Conservation (phyloP, 2,797 vertebrate species). For the Pangasius sanitwongsei region DNA sequence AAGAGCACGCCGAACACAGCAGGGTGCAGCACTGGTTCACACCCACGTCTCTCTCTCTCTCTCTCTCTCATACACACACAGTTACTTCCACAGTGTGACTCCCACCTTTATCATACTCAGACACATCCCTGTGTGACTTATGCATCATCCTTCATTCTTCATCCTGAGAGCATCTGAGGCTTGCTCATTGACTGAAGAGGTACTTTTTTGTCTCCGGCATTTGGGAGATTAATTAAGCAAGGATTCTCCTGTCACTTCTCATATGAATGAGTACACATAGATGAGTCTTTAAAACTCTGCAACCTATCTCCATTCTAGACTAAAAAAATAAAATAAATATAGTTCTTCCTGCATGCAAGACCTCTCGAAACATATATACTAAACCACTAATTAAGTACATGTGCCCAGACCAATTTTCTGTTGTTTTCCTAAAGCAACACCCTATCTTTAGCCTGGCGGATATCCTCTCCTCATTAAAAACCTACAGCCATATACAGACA, state of each 20-base stretch:
- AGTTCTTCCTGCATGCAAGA: neutral
- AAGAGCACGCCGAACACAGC: conserved; percentile 38
- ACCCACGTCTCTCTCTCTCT: conserved; percentile 25
- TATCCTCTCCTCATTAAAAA: neutral
- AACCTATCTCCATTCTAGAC: neutral
- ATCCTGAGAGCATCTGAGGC: conserved; percentile 18
- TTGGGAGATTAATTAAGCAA: conserved; percentile 37
- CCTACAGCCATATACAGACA: neutral
- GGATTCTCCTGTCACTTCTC: conserved; percentile 28
- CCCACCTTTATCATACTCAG: conserved; percentile 18
- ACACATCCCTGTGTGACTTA: conserved; percentile 29
- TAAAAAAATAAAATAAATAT: conserved; percentile 7
- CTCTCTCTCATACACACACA: neutral
- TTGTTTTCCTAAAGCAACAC: conserved; percentile 16
- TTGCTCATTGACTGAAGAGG: neutral
- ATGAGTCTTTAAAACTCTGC: conserved; percentile 2
- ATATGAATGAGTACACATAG: neutral
- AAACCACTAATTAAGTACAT: conserved; percentile 46
- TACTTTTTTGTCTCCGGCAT: neutral
- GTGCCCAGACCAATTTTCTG: conserved; percentile 26
- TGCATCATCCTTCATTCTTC: conserved; percentile 25
- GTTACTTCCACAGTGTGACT: conserved; percentile 16
- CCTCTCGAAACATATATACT: conserved; percentile 39
- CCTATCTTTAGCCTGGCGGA: conserved; percentile 6
- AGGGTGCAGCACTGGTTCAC: conserved; percentile 32